These are phyloP conservation scores for Danio choprae DNA, from an alignment of 2,797 vertebrate genomes.

Conservation along the genomic window DNA sequence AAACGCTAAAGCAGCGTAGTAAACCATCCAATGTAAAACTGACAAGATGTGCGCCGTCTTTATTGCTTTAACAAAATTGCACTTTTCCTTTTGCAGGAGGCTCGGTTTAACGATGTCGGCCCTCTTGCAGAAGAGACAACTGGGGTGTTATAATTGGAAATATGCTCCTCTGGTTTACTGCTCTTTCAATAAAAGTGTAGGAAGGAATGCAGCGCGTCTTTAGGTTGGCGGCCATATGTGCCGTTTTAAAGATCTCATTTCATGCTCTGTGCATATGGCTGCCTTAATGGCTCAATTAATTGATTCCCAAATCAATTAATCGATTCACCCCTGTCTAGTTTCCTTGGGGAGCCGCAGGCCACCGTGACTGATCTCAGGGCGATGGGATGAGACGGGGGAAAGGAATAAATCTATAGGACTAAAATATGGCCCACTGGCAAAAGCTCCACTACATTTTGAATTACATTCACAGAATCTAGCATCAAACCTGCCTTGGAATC, in stretches of 20 bases:
- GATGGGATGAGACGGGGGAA: slow-evolving; percentile 34
- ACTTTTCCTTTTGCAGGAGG: slow-evolving; percentile 35
- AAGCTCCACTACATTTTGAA: neutral
- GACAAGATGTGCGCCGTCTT: slow-evolving; percentile 55
- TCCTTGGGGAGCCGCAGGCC: slow-evolving; percentile 37
- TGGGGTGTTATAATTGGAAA: slow-evolving; percentile 56
- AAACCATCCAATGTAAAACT: slow-evolving; percentile 59
- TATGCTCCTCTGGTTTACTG: slow-evolving; percentile 55
- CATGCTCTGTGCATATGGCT: slow-evolving; percentile 50
- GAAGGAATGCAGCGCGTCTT: slow-evolving; percentile 26
- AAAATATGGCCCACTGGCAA: slow-evolving; percentile 35
- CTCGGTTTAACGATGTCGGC: slow-evolving; percentile 46
- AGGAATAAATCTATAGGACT: slow-evolving; percentile 46
- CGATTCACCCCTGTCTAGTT: slow-evolving; percentile 52
- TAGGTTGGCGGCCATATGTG: slow-evolving; percentile 33
- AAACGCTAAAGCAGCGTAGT: slow-evolving; percentile 52
- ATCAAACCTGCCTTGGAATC: slow-evolving; percentile 12
- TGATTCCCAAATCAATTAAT: slow-evolving; percentile 64
- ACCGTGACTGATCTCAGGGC: slow-evolving; percentile 52
- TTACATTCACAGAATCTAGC: slow-evolving; percentile 4
- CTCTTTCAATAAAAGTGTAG: slow-evolving; percentile 47
- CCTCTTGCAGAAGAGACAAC: slow-evolving; percentile 47
- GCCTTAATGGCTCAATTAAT: slow-evolving; percentile 62
- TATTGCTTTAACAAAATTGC: slow-evolving; percentile 57
- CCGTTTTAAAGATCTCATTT: slow-evolving; percentile 59